Conservation (phyloP, 2,888 invertebrate genomes). For the Eupithecia subfuscata region DNA sequence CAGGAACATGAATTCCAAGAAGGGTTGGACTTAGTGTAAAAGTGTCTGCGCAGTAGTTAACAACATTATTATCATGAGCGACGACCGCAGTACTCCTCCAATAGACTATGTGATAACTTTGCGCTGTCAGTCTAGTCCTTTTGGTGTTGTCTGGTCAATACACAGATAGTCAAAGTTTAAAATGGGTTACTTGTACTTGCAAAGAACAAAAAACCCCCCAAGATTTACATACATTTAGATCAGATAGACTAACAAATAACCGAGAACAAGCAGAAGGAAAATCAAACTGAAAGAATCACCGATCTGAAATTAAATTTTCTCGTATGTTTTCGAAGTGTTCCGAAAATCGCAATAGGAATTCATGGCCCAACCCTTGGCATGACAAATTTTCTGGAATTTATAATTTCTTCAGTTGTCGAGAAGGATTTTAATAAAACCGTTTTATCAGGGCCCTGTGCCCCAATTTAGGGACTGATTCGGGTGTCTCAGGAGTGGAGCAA, state of each 20-base stretch:
- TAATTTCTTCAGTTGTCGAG: slow-evolving; percentile 44
- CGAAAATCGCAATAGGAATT: slow-evolving; percentile 55
- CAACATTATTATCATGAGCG: too few species aligned
- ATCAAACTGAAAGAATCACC: not conserved
- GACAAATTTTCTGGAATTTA: slow-evolving; percentile 53
- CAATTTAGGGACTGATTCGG: slow-evolving; percentile 24
- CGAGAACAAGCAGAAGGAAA: not conserved
- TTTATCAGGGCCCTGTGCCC: slow-evolving; percentile 30
- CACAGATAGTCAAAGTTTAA: too few species aligned
- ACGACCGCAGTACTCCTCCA: too few species aligned
- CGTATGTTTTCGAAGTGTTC: slow-evolving; percentile 43
- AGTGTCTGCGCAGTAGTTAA: too few species aligned
- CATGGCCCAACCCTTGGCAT: slow-evolving; percentile 53
- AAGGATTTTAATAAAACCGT: slow-evolving; percentile 39
- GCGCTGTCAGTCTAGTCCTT: too few species aligned
- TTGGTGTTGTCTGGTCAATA: too few species aligned
- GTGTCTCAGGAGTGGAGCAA: slow-evolving; percentile 13
- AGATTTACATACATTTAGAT: not conserved
- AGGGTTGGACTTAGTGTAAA: too few species aligned
- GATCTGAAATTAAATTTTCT: slow-evolving; percentile 2
- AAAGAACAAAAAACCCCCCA: not conserved
- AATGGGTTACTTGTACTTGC: too few species aligned
- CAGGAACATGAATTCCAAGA: too few species aligned
- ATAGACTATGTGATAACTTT: too few species aligned
- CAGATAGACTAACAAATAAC: not conserved